Evolutionary conservation across 2,888 invertebrate genomes (phyloP).

Genomic region (Lamellibrachia columna): DNA sequence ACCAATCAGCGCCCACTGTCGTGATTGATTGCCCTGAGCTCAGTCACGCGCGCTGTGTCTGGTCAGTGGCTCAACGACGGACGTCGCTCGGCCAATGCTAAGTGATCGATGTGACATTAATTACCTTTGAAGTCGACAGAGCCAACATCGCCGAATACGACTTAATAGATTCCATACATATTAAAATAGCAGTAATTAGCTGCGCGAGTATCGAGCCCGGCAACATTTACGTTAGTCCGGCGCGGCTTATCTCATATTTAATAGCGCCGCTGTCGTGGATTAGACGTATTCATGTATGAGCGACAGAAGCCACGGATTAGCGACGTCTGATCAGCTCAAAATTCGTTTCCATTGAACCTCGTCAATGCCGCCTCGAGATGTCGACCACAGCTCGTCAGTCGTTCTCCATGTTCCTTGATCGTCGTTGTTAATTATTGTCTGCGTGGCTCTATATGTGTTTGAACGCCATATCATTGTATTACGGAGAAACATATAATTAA

Average conservation of each 20-base stretch:
- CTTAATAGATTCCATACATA: constrained; percentile 16
- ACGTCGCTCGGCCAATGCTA: constrained; percentile 4
- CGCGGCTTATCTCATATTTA: background rate
- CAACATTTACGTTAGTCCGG: background rate
- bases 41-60: background rate
- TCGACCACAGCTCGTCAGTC: background rate
- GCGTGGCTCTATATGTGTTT: background rate
- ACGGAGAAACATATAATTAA: background rate
- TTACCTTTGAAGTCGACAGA: background rate
- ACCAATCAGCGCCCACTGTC: background rate
- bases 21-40: background rate
- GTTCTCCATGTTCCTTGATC: background rate
- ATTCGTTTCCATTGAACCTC: background rate
- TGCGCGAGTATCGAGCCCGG: background rate
- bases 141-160: constrained; percentile 9
- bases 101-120: constrained; percentile 7
- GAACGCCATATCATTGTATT: background rate
- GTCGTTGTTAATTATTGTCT: background rate
- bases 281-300: constrained; percentile 1
- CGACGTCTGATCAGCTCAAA: background rate
- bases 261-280: background rate
- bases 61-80: background rate
- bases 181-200: constrained; percentile 16
- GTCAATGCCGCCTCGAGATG: background rate
- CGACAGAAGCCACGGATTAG: background rate